Conservation (phyloP, 1,140 invertebrate genomes). For the Venustaconcha ellipsiformis region DNA sequence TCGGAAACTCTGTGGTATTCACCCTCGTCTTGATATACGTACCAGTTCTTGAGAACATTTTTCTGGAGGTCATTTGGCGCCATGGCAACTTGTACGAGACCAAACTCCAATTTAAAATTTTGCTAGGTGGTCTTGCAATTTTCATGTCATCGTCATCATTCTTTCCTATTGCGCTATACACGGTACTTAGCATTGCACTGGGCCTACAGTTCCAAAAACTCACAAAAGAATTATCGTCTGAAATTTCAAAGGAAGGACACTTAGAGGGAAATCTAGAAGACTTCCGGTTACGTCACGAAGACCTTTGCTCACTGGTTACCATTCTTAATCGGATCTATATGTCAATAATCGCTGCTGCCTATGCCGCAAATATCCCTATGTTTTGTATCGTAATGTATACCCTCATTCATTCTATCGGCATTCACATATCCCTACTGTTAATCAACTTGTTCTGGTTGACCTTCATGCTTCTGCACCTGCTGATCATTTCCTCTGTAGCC, state of each 20-base stretch:
- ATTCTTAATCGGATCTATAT: conserved; percentile 19
- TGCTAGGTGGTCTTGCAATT: conserved; percentile 13
- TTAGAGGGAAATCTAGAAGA: conserved; percentile 22
- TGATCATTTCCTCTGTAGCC: conserved; percentile 16
- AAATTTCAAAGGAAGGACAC: conserved; percentile 7
- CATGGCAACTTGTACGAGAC: conserved; percentile 11
- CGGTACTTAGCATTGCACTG: conserved; percentile 14
- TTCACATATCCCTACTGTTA: conserved; percentile 24
- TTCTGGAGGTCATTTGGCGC: conserved; percentile 24
- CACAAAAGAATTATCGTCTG: conserved; percentile 13
- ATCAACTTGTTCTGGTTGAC: conserved; percentile 33
- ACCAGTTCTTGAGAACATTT: conserved; percentile 18
- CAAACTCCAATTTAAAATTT: conserved; percentile 9
- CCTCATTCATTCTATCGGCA: conserved; percentile 15
- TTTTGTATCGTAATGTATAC: conserved; percentile 29
- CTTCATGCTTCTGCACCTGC: conserved; percentile 26
- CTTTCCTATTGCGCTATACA: conserved; percentile 22
- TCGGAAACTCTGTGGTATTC: conserved; percentile 23
- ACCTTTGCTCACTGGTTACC: conserved; percentile 8
- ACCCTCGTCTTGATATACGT: conserved; percentile 20
- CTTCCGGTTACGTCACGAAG: conserved; percentile 30
- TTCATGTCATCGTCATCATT: conserved; percentile 22
- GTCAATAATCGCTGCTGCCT: conserved; percentile 21
- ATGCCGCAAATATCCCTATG: conserved; percentile 30
- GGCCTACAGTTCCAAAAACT: conserved; percentile 15